Evolutionary conservation across 2,888 invertebrate genomes (phyloP).

Genomic region (Perizoma flavofasciatum): DNA sequence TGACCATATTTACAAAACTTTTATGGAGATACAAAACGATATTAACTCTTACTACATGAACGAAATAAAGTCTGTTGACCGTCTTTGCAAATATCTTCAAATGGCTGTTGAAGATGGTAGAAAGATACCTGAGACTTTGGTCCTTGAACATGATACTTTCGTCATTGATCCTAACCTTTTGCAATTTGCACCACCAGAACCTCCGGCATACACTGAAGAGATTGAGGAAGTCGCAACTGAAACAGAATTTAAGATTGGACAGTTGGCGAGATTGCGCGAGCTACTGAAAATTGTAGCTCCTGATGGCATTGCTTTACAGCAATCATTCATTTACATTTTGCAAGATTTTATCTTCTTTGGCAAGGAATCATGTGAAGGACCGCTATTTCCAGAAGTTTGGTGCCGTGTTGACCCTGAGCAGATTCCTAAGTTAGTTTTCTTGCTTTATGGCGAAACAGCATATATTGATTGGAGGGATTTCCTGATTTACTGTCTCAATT

Average conservation of each 20-base stretch:
- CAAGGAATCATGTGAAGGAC: slow-evolving; percentile 67
- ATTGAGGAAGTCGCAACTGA: slow-evolving; percentile 47
- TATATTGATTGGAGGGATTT: slow-evolving; percentile 88
- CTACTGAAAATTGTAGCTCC: slow-evolving; percentile 73
- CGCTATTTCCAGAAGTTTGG: slow-evolving; percentile 70
- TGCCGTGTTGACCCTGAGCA: slow-evolving; percentile 66
- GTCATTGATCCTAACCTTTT: slow-evolving; percentile 74
- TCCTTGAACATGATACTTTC: slow-evolving; percentile 78
- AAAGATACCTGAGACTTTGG: slow-evolving; percentile 71
- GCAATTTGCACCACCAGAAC: slow-evolving; percentile 55
- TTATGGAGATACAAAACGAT: slow-evolving; percentile 68
- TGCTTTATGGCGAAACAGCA: slow-evolving; percentile 81
- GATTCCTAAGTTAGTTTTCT: slow-evolving; percentile 67
- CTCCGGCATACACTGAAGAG: slow-evolving; percentile 40
- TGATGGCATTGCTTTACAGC: slow-evolving; percentile 68
- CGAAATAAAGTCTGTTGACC: slow-evolving; percentile 76
- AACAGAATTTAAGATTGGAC: slow-evolving; percentile 66
- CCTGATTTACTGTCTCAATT: slow-evolving; percentile 83
- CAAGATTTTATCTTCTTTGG: slow-evolving; percentile 81
- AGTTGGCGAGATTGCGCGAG: slow-evolving; percentile 64
- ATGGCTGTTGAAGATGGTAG: slow-evolving; percentile 78
- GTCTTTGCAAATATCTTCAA: slow-evolving; percentile 78
- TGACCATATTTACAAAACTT: slow-evolving; percentile 69
- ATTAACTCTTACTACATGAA: slow-evolving; percentile 74
- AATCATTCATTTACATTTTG: slow-evolving; percentile 76